A percentile compares a stretch with the other conserved stretches of the same genome.
phyloP scores from a whole-genome alignment of 1,140 invertebrate species.

The Diachasmimorpha longicaudata region DNA sequence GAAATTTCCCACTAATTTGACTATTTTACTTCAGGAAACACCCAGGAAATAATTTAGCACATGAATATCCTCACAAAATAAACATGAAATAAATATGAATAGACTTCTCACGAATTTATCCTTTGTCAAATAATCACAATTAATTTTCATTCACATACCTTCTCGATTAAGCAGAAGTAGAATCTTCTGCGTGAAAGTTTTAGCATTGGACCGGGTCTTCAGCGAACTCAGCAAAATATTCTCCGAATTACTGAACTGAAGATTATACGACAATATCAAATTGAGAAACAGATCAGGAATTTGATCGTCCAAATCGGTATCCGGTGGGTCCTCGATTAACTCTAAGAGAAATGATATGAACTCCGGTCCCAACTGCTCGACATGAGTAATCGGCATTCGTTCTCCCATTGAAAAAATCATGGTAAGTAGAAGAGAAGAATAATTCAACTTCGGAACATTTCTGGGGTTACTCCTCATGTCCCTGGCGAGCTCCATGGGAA shows the following conservation, averaged over 20 bases:
- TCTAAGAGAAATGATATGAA: slow-evolving; percentile 82
- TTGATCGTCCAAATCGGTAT: slow-evolving; percentile 78
- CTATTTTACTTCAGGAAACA: too few relatives aligned
- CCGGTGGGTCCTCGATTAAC: slow-evolving; percentile 79
- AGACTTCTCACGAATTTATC: too few relatives aligned
- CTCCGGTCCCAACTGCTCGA: slow-evolving; percentile 78
- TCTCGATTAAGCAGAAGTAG: slow-evolving; percentile 86
- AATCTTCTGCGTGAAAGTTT: slow-evolving; percentile 89
- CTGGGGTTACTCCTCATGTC: slow-evolving; percentile 77
- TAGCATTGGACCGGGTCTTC: slow-evolving; percentile 73
- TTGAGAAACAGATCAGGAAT: slow-evolving; percentile 84
- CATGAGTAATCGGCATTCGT: slow-evolving; percentile 81
- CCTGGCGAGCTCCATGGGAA: slow-evolving; percentile 86
- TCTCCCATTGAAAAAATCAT: slow-evolving; percentile 89
- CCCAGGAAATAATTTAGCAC: too few relatives aligned
- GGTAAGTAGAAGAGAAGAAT: slow-evolving; percentile 79
- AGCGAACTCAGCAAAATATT: slow-evolving; percentile 82
- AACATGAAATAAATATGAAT: too few relatives aligned
- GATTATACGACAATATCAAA: slow-evolving; percentile 84
- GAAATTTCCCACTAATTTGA: too few relatives aligned
- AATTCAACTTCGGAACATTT: slow-evolving; percentile 73
- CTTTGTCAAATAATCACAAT: too few relatives aligned
- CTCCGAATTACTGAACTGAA: slow-evolving; percentile 76
- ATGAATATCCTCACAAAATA: too few relatives aligned
- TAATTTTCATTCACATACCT: slow-evolving; percentile 66